Percentiles rank a stretch among this genome's conserved stretches.
phyloP scores from a whole-genome alignment of 2,113 vertebrate genomes.

The Rhea americana region DNA sequence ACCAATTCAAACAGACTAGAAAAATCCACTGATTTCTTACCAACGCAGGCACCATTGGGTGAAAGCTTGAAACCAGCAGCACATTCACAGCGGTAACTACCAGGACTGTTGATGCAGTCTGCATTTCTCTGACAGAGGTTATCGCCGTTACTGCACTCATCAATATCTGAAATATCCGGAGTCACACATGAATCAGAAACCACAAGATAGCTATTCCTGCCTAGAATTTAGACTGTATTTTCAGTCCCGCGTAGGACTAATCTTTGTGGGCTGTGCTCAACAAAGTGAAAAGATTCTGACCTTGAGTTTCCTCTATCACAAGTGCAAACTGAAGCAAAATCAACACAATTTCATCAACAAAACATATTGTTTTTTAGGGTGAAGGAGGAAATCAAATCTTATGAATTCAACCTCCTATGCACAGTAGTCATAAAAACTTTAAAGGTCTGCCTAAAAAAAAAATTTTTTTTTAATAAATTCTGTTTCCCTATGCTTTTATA shows the following conservation, averaged over 20 bases:
- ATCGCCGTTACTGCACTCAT: conserved; percentile 84
- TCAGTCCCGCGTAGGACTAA: neutral
- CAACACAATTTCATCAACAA: neutral
- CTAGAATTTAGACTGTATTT: neutral
- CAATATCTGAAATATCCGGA: conserved; percentile 80
- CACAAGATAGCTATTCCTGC: neutral
- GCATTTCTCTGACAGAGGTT: conserved; percentile 85
- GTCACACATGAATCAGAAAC: neutral
- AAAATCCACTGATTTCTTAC: conserved; percentile 65
- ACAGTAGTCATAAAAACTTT: neutral
- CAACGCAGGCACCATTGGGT: conserved; percentile 82
- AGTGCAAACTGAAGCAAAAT: neutral
- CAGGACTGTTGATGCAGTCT: conserved; percentile 87
- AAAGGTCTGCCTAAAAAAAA: neutral
- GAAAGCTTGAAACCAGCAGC: conserved; percentile 83
- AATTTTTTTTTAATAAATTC: neutral
- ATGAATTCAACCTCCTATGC: accelerated
- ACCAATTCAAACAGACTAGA: neutral
- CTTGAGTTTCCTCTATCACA: neutral
- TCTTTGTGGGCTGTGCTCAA: neutral
- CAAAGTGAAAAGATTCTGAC: neutral
- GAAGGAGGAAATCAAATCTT: neutral
- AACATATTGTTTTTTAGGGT: neutral
- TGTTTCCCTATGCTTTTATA: neutral
- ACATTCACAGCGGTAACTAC: conserved; percentile 87